phyloP scores from a whole-genome alignment of 2,888 invertebrate species.

The Acanthacorydalis orientalis region DNA sequence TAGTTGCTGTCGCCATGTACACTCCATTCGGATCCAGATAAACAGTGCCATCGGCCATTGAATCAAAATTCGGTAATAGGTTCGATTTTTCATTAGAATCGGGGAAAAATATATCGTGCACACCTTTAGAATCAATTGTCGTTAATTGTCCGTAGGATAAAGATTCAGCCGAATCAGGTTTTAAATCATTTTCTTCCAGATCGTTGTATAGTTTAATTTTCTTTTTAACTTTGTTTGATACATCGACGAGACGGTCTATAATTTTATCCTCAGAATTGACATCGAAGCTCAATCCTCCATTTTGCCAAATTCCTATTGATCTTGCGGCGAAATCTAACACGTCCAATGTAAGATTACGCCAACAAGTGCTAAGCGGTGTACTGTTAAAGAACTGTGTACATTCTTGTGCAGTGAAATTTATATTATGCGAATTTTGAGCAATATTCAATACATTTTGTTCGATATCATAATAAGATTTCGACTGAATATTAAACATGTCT shows the following conservation, averaged over 20 bases:
- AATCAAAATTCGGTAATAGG: constrained; percentile 13
- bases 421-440: constrained; percentile 24
- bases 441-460: constrained; percentile 16
- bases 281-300: constrained; percentile 31
- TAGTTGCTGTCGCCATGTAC: constrained; percentile 24
- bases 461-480: background rate
- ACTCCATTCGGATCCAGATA: constrained; percentile 22
- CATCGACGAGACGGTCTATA: background rate
- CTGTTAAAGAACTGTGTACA: constrained; percentile 28
- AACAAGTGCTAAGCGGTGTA: constrained; percentile 31
- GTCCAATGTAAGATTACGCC: constrained; percentile 28
- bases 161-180: background rate
- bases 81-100: too few species aligned
- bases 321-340: constrained; percentile 33
- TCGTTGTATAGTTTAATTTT: background rate
- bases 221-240: background rate
- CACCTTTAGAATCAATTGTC: background rate
- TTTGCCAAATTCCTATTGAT: constrained; percentile 34
- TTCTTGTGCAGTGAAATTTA: constrained; percentile 27
- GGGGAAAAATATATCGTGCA: background rate
- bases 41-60: constrained; percentile 18
- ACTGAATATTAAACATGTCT: background rate
- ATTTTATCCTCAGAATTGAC: constrained; percentile 7
- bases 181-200: constrained; percentile 3
- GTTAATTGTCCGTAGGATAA: background rate